Percentiles rank a stretch among this genome's conserved stretches.
These are phyloP conservation scores for Meteorus sp. DNA, from an alignment of 1,140 invertebrate species.

Conservation along the genomic window DNA sequence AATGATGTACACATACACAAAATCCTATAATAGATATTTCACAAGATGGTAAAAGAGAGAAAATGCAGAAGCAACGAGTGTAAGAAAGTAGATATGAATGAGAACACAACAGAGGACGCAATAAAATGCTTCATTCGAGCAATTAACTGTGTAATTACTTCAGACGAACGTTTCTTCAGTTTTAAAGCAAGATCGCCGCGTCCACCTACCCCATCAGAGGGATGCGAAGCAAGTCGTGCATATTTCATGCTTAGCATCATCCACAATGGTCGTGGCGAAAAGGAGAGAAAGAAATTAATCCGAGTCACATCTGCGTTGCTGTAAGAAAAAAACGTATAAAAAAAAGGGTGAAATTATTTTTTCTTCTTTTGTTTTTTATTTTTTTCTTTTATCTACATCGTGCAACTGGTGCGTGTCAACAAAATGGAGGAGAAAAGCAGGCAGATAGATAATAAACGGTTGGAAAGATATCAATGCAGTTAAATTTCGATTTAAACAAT, in stretches of 20 bases:
- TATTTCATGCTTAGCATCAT: constrained; percentile 49
- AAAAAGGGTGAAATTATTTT: constrained; percentile 20
- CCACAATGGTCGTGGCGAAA: constrained; percentile 25
- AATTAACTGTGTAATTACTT: constrained; percentile 52
- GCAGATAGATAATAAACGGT: too few species aligned
- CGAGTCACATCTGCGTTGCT: neutral
- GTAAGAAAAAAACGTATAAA: neutral
- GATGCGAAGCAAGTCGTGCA: constrained; percentile 28
- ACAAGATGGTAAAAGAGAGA: neutral
- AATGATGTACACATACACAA: neutral
- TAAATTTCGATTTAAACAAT: too few species aligned
- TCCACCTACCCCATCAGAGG: constrained; percentile 16
- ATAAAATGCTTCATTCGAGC: constrained; percentile 26
- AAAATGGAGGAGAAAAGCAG: neutral
- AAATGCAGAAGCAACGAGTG: neutral
- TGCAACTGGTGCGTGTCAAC: too few species aligned
- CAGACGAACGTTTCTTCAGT: constrained; percentile 30
- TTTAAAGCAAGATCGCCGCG: constrained; percentile 28
- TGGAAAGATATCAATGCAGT: too few species aligned
- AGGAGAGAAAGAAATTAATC: constrained; percentile 22
- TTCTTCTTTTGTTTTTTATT: constrained; percentile 26
- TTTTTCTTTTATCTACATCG: neutral
- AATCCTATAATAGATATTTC: neutral
- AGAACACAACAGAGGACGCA: constrained; percentile 9
- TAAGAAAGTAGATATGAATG: constrained; percentile 18